phyloP scores from a whole-genome alignment of 35 echinoderm and acorn worm genomes.

The Apostichopus californicus region DNA sequence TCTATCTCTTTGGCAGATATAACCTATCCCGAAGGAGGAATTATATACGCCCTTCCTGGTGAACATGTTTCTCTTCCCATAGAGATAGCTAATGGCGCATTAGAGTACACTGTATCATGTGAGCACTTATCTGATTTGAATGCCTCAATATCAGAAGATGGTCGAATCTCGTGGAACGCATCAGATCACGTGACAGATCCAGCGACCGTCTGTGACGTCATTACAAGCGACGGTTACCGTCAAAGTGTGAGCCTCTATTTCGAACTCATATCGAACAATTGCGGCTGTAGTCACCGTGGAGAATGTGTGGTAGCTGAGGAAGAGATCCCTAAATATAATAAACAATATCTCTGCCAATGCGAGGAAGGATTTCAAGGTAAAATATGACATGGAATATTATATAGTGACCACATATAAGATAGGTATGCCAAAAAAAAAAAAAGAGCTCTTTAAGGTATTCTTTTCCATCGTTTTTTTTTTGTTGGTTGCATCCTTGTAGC shows the following conservation, averaged over 20 bases:
- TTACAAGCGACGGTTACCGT: background rate
- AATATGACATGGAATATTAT: no score
- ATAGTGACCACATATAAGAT: no score
- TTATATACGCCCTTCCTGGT: background rate
- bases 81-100: background rate
- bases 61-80: background rate
- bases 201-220: background rate
- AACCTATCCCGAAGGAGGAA: background rate
- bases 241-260: background rate
- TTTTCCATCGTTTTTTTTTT: no score
- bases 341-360: slow-evolving; percentile 10
- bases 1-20: background rate
- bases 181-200: background rate
- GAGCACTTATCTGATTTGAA: background rate
- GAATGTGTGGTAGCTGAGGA: background rate
- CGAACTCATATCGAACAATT: background rate
- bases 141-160: slow-evolving; percentile 6
- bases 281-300: slow-evolving; percentile 1
- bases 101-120: background rate
- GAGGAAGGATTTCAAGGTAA: slow-evolving; percentile 30
- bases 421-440: no score
- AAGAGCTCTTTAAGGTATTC: no score
- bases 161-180: slow-evolving; percentile 4
- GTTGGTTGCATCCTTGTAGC: no score
- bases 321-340: background rate